Evolutionary conservation across 2,797 vertebrate species (phyloP).

Genomic region (Natrix natrix): DNA sequence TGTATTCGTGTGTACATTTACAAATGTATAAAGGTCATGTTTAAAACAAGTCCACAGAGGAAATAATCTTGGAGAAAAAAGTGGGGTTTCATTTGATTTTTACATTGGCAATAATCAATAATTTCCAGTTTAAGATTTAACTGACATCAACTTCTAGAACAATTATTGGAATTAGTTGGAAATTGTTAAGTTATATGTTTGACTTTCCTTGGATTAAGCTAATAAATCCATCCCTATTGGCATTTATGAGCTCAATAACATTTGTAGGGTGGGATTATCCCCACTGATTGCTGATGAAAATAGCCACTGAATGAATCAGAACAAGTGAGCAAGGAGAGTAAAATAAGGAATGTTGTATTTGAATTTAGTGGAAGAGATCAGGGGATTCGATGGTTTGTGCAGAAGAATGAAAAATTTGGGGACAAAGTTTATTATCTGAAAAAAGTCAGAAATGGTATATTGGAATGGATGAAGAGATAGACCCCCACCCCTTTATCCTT

Average conservation of each 20-base stretch:
- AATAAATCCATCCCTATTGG: not conserved
- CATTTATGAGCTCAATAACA: not conserved
- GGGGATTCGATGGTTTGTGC: not conserved
- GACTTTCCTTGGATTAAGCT: not conserved
- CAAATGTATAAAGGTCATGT: slow-evolving; percentile 43
- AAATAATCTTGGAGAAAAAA: slow-evolving; percentile 26
- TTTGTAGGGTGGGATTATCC: not conserved
- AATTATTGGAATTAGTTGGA: not conserved
- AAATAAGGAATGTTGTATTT: not conserved
- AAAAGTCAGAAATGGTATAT: not conserved
- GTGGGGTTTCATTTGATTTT: slow-evolving; percentile 35
- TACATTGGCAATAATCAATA: slow-evolving; percentile 45
- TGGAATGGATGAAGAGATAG: not conserved
- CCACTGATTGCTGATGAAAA: not conserved
- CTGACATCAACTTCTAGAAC: slow-evolving; percentile 9
- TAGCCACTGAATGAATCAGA: not conserved
- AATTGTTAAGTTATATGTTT: not conserved
- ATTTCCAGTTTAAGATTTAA: slow-evolving; percentile 22
- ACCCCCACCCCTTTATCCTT: not conserved
- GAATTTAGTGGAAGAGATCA: not conserved
- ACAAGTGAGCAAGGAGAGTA: not conserved
- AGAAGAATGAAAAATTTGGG: not conserved
- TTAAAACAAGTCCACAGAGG: not conserved
- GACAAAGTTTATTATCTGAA: not conserved
- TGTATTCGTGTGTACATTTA: not conserved